Evolutionary conservation across 1,140 invertebrate species (phyloP).

Genomic region (Trissolcus basalis): DNA sequence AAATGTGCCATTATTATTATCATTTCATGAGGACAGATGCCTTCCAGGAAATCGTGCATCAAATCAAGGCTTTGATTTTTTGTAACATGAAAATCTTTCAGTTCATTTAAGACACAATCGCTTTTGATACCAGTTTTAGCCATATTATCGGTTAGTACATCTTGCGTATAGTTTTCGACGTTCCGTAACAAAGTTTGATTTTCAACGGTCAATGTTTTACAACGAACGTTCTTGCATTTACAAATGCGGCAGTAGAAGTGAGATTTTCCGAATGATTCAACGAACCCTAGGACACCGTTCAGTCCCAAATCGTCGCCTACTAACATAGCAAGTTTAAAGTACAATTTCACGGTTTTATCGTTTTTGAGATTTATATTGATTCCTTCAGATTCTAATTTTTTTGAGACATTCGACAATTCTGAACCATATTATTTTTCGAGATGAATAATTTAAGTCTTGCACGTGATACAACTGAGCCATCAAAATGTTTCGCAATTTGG

Average conservation of each 20-base stretch:
- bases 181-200: slow-evolving; percentile 5
- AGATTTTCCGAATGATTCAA: slow-evolving; percentile 32
- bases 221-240: slow-evolving; percentile 4
- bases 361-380: slow-evolving; percentile 10
- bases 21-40: slow-evolving; percentile 29
- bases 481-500: slow-evolving; percentile 31
- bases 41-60: slow-evolving; percentile 39
- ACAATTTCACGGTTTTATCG: slow-evolving; percentile 1
- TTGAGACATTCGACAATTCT: slow-evolving; percentile 7
- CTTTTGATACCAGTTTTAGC: slow-evolving; percentile 26
- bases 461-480: slow-evolving; percentile 21
- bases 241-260: slow-evolving; percentile 40
- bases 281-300: slow-evolving; percentile 34
- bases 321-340: slow-evolving; percentile 11
- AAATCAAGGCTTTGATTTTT: slow-evolving; percentile 36
- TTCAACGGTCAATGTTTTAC: slow-evolving; percentile 9
- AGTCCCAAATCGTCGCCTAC: slow-evolving; percentile 45
- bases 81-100: slow-evolving; percentile 30
- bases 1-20: slow-evolving; percentile 13
- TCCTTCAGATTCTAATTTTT: slow-evolving; percentile 29
- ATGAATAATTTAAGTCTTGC: slow-evolving; percentile 7
- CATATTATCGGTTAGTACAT: not conserved
- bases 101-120: slow-evolving; percentile 32
- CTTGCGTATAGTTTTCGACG: slow-evolving; percentile 9
- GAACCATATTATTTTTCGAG: slow-evolving; percentile 7